These are phyloP conservation scores for Saccopteryx leptura DNA, from an alignment of 2,113 vertebrate genomes.

Conservation along the genomic window DNA sequence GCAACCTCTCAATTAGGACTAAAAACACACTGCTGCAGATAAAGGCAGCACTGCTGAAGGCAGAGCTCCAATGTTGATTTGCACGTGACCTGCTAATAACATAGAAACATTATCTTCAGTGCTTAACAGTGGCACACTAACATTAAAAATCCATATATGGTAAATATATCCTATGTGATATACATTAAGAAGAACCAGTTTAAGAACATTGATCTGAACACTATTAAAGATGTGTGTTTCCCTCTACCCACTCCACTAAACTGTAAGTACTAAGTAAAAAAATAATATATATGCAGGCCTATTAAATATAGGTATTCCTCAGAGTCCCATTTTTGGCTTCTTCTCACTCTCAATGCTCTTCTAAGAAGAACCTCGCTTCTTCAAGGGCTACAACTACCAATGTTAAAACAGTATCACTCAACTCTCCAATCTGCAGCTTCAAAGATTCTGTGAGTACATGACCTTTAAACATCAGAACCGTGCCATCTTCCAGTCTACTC, in stretches of 20 bases:
- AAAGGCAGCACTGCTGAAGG: conserved; percentile 65
- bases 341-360: background rate
- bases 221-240: background rate
- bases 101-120: conserved; percentile 20
- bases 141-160: background rate
- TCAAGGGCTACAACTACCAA: background rate
- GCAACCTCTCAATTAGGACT: conserved; percentile 72
- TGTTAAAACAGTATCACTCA: background rate
- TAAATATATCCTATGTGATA: background rate
- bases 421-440: background rate
- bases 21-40: conserved; percentile 62
- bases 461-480: background rate
- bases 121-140: background rate
- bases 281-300: background rate
- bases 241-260: fast-evolving
- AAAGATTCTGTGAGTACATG: background rate
- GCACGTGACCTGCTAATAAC: conserved; percentile 34
- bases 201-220: background rate
- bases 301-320: background rate
- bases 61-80: conserved; percentile 44
- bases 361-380: background rate
- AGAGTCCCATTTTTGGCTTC: background rate
- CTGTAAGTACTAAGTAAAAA: conserved; percentile 42
- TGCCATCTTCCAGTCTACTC: background rate
- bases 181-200: background rate